Evolutionary conservation across 2,888 invertebrate species (phyloP), one percentile per base, ranked within the genome.

Genomic region (Callyntrura sp.): DNA sequence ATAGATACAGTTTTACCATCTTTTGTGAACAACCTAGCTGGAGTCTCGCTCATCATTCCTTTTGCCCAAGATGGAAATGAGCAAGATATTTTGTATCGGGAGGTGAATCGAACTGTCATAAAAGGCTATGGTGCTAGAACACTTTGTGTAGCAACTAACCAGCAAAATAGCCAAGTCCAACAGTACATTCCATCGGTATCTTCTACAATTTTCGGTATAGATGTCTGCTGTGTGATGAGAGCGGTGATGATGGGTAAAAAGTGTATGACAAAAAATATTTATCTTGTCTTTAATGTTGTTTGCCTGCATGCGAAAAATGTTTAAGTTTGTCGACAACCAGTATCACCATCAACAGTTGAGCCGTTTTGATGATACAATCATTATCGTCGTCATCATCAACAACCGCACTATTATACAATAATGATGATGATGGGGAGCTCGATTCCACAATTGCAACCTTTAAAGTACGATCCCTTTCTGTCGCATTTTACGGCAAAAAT

Each of bases 41-140:
- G 87, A 87, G 73, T 81, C 85, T 55, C 43, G 25, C 85, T 76
- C 85, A 76, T 76, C 84, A 85, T 85, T 85, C 68, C 84, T 70
- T 81, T 85, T 89, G 57, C 89, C 89, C 68, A 79, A 89, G 85
- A 89, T 60, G 84, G 89, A 84, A 85, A 89, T 62, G 84, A 89
- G 88, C 84, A 79, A 89, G 88, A 88, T 45, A 23, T 60, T 73
- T 76, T 76, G 60, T 70, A 82, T 65, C 82, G 82, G 65, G 45
- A 23, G 65, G 48, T 82, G 65, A 65, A 82, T 62, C 65, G 65
- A 82, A 48, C 65, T 82, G 62, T 70, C 51, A 23, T 84, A 68
- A 70, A 51, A 35, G 51, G 84, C n/a, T 83, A 43, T 65, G 45
- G 51, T 83, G 45, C 48, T 20, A 76, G 43, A 60, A 17, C 60